Evolutionary conservation across 2,888 invertebrate species (phyloP).

Genomic region (Seira musarum): DNA sequence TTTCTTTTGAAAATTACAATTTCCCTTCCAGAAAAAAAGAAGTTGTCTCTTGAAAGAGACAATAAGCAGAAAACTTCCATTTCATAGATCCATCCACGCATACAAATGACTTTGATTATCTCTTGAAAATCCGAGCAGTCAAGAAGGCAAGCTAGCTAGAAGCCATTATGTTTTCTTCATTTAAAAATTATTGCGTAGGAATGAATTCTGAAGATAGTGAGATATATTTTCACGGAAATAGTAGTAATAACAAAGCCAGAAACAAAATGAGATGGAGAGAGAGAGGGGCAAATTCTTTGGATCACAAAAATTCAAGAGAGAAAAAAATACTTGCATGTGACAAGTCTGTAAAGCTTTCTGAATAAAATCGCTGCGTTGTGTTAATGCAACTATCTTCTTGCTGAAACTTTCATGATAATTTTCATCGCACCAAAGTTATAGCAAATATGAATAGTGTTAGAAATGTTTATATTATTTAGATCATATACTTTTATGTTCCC

Average conservation of each 20-base stretch:
- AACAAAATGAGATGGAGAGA: background rate
- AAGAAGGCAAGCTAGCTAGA: background rate
- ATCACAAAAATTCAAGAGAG: conserved; percentile 19
- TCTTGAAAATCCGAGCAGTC: conserved; percentile 38
- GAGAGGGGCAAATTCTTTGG: background rate
- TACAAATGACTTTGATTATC: conserved; percentile 57
- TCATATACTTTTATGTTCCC: too few species aligned
- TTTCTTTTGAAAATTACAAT: background rate
- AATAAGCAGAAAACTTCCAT: conserved; percentile 40
- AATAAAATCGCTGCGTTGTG: conserved; percentile 14
- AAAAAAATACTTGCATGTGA: conserved; percentile 36
- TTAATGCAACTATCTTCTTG: conserved; percentile 28
- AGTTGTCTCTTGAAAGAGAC: conserved; percentile 8
- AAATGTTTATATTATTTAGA: too few species aligned
- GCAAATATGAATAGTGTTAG: too few species aligned
- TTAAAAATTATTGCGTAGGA: too few species aligned
- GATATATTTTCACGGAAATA: too few species aligned
- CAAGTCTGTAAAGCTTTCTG: conserved; percentile 2
- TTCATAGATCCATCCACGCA: conserved; percentile 36
- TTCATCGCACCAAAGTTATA: too few species aligned
- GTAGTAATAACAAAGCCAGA: too few species aligned
- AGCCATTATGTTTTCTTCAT: too few species aligned
- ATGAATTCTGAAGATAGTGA: too few species aligned
- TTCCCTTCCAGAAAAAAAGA: background rate
- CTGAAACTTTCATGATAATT: conserved; percentile 31